phyloP scores from a whole-genome alignment of 2,888 invertebrate genomes.

The Eupelmus urozonus region DNA sequence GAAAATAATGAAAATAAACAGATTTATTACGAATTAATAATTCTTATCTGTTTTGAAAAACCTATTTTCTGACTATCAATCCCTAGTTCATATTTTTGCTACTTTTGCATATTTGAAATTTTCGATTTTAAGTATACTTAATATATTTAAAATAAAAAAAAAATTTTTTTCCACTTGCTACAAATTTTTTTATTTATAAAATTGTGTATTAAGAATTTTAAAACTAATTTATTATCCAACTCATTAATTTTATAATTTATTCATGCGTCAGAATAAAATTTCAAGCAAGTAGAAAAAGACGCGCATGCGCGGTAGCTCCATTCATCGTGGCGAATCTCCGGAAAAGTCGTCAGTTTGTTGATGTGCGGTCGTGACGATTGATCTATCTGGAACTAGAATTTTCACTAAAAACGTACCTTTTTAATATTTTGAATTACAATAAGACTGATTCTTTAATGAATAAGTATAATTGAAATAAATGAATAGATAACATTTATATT shows the following conservation, averaged over 20 bases:
- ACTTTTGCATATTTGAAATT: too few relatives aligned
- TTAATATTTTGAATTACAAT: background rate
- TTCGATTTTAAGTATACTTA: too few relatives aligned
- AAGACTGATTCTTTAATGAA: too few relatives aligned
- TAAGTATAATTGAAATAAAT: background rate
- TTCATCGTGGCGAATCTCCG: background rate
- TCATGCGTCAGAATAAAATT: too few relatives aligned
- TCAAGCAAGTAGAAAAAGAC: too few relatives aligned
- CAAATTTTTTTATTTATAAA: background rate
- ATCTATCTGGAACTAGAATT: background rate
- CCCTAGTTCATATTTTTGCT: too few relatives aligned
- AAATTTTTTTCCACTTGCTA: background rate
- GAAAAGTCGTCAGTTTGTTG: too few relatives aligned
- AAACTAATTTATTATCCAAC: too few relatives aligned
- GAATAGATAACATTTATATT: background rate
- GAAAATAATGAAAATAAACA: constrained; percentile 48
- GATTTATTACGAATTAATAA: constrained; percentile 43
- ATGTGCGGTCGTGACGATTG: background rate
- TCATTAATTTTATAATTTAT: too few relatives aligned
- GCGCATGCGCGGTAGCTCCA: background rate
- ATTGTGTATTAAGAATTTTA: background rate
- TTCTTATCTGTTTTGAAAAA: too few relatives aligned
- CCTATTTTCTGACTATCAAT: too few relatives aligned
- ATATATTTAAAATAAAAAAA: too few relatives aligned
- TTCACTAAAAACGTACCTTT: background rate